These are phyloP conservation scores for Anadara kagoshimensis DNA, from an alignment of 1,140 invertebrate genomes.

Conservation along the genomic window DNA sequence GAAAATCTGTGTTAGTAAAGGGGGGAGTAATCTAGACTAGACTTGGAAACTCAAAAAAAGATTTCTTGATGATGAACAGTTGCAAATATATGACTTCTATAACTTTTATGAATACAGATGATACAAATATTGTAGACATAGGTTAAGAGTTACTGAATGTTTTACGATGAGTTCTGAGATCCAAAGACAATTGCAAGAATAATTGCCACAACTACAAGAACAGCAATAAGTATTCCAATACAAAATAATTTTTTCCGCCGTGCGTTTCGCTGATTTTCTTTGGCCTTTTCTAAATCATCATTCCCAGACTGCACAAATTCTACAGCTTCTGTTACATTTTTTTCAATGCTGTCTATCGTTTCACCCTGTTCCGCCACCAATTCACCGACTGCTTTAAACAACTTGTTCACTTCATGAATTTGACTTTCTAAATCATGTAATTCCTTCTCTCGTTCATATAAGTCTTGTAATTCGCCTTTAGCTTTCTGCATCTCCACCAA, in stretches of 20 bases:
- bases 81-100: no score
- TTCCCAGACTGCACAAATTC: conserved; percentile 46
- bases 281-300: conserved; percentile 44
- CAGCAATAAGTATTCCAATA: conserved; percentile 40
- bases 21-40: no score
- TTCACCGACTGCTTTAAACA: conserved; percentile 61
- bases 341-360: conserved; percentile 54
- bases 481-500: conserved; percentile 54
- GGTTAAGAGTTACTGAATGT: no score
- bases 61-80: no score
- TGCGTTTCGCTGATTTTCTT: conserved; percentile 37
- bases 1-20: no score
- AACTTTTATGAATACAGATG: no score
- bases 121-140: no score
- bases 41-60: no score
- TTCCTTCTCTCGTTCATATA: conserved; percentile 77
- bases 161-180: no score
- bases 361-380: conserved; percentile 57
- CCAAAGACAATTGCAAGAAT: conserved; percentile 32
- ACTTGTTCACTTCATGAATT: conserved; percentile 53
- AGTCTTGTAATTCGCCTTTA: conserved; percentile 49
- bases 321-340: conserved; percentile 39
- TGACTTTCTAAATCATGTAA: conserved; percentile 55
- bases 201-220: conserved; percentile 46
- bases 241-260: conserved; percentile 51